Percentiles rank a stretch among this genome's conserved stretches.
Conservation (phyloP, 2,113 vertebrate species). For the Coreoperca whiteheadi region DNA sequence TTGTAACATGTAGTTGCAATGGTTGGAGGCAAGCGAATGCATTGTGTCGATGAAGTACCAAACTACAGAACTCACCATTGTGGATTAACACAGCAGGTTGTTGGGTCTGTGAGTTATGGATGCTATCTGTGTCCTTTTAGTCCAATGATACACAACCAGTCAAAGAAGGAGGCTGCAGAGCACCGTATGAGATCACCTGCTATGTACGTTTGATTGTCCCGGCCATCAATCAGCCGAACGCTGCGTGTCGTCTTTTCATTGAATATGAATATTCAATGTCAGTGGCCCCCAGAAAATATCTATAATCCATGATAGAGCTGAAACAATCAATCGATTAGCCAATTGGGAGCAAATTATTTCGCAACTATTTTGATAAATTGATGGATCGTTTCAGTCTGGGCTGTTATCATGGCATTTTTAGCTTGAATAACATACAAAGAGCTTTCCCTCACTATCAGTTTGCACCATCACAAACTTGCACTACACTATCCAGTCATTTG, state of each 20-base stretch:
- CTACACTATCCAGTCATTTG: neutral
- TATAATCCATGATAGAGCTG: too few species aligned
- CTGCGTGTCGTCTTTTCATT: too few species aligned
- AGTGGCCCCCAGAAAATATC: too few species aligned
- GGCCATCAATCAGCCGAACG: too few species aligned
- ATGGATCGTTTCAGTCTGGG: too few species aligned
- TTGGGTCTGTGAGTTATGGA: neutral
- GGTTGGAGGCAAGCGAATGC: neutral
- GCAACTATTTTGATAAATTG: too few species aligned
- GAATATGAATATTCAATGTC: too few species aligned
- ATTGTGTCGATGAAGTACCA: neutral
- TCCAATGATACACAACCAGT: neutral
- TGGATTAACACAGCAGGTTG: conserved; percentile 1
- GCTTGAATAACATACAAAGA: neutral
- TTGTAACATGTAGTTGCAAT: neutral
- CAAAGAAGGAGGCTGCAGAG: neutral
- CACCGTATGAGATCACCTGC: neutral
- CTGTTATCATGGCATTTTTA: neutral
- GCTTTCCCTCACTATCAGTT: neutral
- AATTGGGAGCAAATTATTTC: too few species aligned
- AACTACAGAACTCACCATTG: neutral
- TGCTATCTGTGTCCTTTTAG: neutral
- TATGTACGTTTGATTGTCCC: neutral
- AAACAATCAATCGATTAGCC: too few species aligned
- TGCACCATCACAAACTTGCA: neutral